Evolutionary conservation across 2,113 vertebrate genomes (phyloP), one percentile per base, ranked within the genome.

Genomic region (Poeciliopsis occidentalis): DNA sequence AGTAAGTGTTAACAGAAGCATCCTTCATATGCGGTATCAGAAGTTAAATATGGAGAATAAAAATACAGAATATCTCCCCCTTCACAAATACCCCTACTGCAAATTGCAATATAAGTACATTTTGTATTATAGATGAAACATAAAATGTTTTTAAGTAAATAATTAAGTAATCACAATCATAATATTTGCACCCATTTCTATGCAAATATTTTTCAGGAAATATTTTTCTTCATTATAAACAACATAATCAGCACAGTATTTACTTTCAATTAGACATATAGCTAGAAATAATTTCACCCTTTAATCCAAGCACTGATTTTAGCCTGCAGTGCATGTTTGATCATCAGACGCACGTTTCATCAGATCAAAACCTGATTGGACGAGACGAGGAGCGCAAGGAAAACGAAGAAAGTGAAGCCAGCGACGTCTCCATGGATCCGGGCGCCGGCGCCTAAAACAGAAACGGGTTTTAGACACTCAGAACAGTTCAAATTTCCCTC

Each of bases 321-420:
- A 6, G 13, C 13, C 12, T 24, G 19, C 1, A 51, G 29, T 41
- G 34, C 26, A 19, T 32, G 31, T 24, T 3, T 24, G 29, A 26
- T 2, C 31, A 61, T 24, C 1, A 22, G 8, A 6, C 6, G 6
- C 2, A 4, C 6, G 4, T 44, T 44, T 68, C 37, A 62, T 90
- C 60, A 90, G 7, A 67, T 39, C 1, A 71, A 0, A 7, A 66
- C 2, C 24, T 82, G 68, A 74, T 77, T 86, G 63, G 85, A 79
- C 1, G 72, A 32, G 54, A 85, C 3, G 71, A 90, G 63, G 63
- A 91, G 54, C 3, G n/a, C 8, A 0, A 90, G 61, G 66, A 90
- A 34, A 37, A 82, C 13, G 0, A 91, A 69, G 64, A 85, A 39
- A 60, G 81, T 80, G 29, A 87, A 30, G 63, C 83, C 39, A 0